These are phyloP conservation scores for Falco berigora DNA, from an alignment of 2,797 vertebrate genomes.

Conservation along the genomic window DNA sequence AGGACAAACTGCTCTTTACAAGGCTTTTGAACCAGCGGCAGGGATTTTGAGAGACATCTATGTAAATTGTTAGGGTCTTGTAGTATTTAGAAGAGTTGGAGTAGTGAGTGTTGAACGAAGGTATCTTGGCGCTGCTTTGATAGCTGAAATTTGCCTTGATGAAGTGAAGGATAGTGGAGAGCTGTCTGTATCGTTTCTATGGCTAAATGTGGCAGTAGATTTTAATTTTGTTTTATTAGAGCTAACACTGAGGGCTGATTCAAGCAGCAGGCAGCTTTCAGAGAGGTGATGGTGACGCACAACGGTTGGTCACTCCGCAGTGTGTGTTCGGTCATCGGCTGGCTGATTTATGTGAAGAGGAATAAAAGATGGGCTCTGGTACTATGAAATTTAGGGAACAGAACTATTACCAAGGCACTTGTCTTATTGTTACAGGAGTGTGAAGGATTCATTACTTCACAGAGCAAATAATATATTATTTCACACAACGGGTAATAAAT, in stretches of 20 bases:
- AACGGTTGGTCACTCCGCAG: background rate
- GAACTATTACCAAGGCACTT: background rate
- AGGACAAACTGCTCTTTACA: background rate
- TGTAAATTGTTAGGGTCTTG: background rate
- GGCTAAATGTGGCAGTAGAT: background rate
- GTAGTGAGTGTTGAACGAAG: background rate
- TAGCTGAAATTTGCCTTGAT: background rate
- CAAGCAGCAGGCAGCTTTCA: background rate
- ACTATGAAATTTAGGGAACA: background rate
- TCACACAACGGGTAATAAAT: background rate
- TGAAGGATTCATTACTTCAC: background rate
- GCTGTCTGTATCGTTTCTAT: background rate
- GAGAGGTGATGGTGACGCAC: background rate
- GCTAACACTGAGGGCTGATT: background rate
- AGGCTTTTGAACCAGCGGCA: background rate
- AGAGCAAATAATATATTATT: background rate
- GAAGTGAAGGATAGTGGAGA: background rate
- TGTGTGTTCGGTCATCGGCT: rapidly evolving
- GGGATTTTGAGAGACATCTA: background rate
- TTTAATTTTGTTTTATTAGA: background rate
- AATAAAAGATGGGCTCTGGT: background rate
- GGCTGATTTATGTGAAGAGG: background rate
- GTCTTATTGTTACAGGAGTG: background rate
- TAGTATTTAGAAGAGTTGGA: background rate
- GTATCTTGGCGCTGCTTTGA: background rate